Conservation (phyloP, 2,888 invertebrate genomes). For the Sesia bembeciformis region DNA sequence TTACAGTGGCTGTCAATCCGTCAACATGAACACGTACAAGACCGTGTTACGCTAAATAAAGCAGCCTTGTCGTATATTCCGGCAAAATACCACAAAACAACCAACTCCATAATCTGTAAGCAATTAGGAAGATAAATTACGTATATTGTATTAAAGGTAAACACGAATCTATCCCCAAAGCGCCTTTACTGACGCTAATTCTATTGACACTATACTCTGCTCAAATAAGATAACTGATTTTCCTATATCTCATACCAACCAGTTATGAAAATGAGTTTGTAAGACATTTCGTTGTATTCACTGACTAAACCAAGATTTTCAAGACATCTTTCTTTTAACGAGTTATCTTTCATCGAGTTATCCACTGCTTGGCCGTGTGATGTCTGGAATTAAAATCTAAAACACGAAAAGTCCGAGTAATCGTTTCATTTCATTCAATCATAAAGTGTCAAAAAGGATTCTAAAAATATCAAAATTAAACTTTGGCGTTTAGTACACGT, state of each 20-base stretch:
- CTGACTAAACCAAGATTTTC: no score
- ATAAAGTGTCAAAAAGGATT: no score
- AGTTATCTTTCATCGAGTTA: no score
- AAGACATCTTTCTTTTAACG: no score
- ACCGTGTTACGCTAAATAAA: not conserved
- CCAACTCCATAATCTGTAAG: not conserved
- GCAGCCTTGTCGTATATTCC: not conserved
- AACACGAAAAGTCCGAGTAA: no score
- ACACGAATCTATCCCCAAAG: not conserved
- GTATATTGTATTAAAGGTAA: not conserved
- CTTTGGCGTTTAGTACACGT: no score
- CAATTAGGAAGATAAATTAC: not conserved
- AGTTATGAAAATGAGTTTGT: not conserved
- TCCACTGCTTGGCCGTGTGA: no score
- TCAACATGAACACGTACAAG: not conserved
- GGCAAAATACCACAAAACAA: not conserved
- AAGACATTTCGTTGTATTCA: not conserved
- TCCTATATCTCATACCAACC: conserved; percentile 13
- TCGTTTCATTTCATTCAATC: no score
- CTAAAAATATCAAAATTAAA: no score
- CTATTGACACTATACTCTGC: conserved; percentile 20
- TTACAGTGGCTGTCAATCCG: no score
- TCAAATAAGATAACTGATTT: conserved; percentile 26
- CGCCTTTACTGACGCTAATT: conserved; percentile 11
- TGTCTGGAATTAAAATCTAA: no score